Base-by-base conservation (phyloP, 2,888 invertebrate genomes). In the Spialia ferax region DNA sequence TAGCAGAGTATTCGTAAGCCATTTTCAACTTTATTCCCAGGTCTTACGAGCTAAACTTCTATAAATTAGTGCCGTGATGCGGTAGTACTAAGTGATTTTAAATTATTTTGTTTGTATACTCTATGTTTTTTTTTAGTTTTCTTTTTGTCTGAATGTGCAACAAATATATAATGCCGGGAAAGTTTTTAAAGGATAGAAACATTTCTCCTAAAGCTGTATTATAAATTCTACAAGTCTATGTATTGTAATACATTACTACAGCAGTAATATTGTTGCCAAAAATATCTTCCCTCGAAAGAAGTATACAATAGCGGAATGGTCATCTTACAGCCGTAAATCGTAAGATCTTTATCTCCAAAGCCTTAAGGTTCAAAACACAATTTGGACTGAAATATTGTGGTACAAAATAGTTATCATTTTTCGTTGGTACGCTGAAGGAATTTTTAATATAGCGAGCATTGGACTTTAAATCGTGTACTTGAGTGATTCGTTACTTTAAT, bases 331-430 rank as follows among this genome's bases (percentile, higher is more conserved):
- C 22, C 22, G 8, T 23, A 42, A 59, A 62, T 15, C n/a, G 42
- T 32, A 42, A 8, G 11, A 29, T n/a, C 38, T 42, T 20, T 26
- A 42, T 38, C 15, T 42, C 13, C 10, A 13, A 29, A 55, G 26
- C 18, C 0, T 2, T 42, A 63, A 29, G 32, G 63, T 63, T 56
- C 29, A 57, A 64, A 57, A 32, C 50, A 11, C 15, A 57, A 64
- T 50, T 32, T 15, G 11, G 32, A 22, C 55, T 45, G 32, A 23
- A 50, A 35, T 64, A 64, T 57, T 57, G 42, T 56, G 50, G 32
- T 50, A 52, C 26, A 65, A 65, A 65, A 65, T 65, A 52, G 65
- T 59, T 65, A 42, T 42, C 42, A 42, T 42, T 42, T 42, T 42
- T 42, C 42, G 42, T 42, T 15, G 59, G 23, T 57, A 65, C 65